Percentiles rank a stretch among this genome's conserved stretches.
Evolutionary conservation across 2,888 invertebrate genomes (phyloP).

Genomic region (Eueremaeus valkanovi): DNA sequence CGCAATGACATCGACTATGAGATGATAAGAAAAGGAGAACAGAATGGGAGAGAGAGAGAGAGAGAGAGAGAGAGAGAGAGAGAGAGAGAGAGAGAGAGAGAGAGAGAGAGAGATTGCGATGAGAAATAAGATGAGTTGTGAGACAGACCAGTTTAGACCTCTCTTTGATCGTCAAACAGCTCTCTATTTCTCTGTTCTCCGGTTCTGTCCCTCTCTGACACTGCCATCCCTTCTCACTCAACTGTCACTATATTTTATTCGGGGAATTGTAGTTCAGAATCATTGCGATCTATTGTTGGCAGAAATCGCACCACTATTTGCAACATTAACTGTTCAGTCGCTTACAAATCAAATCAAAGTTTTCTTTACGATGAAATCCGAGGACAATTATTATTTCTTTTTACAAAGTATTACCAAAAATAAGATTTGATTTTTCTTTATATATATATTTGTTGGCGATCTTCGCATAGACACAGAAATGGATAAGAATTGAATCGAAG

Average conservation of each 20-base stretch:
- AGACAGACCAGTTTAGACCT: not conserved
- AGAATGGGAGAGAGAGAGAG: not conserved
- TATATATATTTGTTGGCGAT: not conserved
- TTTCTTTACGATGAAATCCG: not conserved
- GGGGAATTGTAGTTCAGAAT: not conserved
- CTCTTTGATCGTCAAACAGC: not conserved
- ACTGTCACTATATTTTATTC: slow-evolving; percentile 26
- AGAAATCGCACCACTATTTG: slow-evolving; percentile 30
- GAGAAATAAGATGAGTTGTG: not conserved
- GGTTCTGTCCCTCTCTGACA: not conserved
- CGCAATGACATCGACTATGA: slow-evolving; percentile 17
- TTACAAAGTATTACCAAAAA: slow-evolving; percentile 15
- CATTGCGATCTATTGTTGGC: slow-evolving; percentile 2
- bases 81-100: not conserved
- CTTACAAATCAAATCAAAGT: slow-evolving; percentile 31
- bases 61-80: not conserved
- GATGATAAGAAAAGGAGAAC: not conserved
- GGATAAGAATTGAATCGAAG: not conserved
- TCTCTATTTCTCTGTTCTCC: not conserved
- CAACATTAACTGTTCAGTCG: slow-evolving; percentile 19
- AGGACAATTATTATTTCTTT: slow-evolving; percentile 28
- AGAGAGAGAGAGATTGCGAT: not conserved
- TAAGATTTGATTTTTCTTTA: slow-evolving; percentile 10
- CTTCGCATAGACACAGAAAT: not conserved
- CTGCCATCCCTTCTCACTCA: not conserved